Evolutionary conservation across 2,797 vertebrate species (phyloP).

Genomic region (Chlorospingus flavigularis): DNA sequence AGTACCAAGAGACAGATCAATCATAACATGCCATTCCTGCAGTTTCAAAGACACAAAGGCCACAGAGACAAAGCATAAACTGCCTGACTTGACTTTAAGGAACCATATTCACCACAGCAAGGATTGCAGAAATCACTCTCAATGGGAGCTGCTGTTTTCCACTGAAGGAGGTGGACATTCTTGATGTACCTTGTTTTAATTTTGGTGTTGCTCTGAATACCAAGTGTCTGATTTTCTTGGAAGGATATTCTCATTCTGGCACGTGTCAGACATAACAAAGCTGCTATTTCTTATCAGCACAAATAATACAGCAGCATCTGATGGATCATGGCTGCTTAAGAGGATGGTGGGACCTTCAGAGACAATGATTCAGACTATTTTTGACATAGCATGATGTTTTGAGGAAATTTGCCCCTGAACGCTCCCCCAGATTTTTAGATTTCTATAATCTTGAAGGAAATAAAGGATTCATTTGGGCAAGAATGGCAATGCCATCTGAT

Average conservation of each 20-base stretch:
- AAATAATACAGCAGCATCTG: not conserved
- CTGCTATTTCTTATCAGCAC: not conserved
- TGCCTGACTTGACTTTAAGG: not conserved
- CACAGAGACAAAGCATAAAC: not conserved
- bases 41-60: not conserved
- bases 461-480: not conserved
- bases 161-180: fast-evolving
- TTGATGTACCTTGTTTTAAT: not conserved
- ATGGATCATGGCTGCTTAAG: not conserved
- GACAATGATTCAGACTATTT: not conserved
- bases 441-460: not conserved
- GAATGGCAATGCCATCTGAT: not conserved
- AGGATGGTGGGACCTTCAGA: not conserved
- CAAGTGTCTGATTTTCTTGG: not conserved
- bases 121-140: fast-evolving
- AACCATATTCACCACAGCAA: not conserved
- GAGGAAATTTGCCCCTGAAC: not conserved
- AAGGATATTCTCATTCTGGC: not conserved
- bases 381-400: not conserved
- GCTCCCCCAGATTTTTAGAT: not conserved
- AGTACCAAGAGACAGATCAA: not conserved
- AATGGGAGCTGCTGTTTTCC: not conserved
- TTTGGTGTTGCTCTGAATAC: not conserved
- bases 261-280: not conserved
- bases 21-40: not conserved